Conservation (phyloP, 2,888 invertebrate genomes). For the Oligia fasciuncula region DNA sequence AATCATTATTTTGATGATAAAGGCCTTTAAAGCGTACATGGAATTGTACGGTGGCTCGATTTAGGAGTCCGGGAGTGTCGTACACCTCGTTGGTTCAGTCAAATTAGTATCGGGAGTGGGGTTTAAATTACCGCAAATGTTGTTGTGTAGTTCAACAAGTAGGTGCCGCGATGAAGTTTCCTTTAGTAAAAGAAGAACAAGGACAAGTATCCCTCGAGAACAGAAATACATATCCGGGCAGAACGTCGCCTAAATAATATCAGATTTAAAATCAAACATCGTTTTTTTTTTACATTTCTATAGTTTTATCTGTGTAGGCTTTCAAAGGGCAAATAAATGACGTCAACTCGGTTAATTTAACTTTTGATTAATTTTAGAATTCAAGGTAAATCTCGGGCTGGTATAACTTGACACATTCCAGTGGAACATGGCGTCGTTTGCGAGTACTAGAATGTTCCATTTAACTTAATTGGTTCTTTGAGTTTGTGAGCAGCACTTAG, state of each 20-base stretch:
- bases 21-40: neutral
- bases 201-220: neutral
- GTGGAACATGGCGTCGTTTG: constrained; percentile 25
- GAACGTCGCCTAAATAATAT: neutral
- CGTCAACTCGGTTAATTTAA: constrained; percentile 25
- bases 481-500: constrained; percentile 40
- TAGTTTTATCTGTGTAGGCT: neutral
- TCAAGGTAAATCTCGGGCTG: constrained; percentile 9
- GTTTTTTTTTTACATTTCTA: no score
- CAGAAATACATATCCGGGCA: neutral
- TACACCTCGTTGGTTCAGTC: neutral
- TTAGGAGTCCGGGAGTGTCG: neutral
- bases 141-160: neutral
- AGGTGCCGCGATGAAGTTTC: neutral
- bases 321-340: constrained; percentile 19
- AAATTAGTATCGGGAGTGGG: neutral
- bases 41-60: neutral
- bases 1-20: neutral
- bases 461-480: constrained; percentile 48
- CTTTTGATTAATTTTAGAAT: constrained; percentile 44
- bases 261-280: constrained; percentile 1
- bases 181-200: neutral
- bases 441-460: constrained; percentile 39
- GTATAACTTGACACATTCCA: constrained; percentile 10
- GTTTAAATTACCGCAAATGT: neutral